Evolutionary conservation across 2,113 vertebrate species (phyloP).

Genomic region (Axis porcinus): DNA sequence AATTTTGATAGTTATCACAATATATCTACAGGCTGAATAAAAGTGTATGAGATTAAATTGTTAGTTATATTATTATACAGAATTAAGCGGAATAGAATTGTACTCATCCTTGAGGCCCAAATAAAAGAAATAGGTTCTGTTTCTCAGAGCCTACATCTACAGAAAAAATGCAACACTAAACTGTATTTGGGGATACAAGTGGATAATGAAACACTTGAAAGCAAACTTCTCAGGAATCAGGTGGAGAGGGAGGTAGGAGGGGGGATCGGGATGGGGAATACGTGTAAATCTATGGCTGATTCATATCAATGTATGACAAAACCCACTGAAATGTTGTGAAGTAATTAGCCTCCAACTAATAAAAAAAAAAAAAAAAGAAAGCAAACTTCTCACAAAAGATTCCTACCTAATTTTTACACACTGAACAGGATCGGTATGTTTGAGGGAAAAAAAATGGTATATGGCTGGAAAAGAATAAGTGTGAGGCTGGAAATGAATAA

Average conservation of each 20-base stretch:
- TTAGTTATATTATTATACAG: not conserved
- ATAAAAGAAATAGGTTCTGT: not conserved
- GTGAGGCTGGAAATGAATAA: not conserved
- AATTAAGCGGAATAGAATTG: not conserved
- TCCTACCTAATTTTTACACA: not conserved
- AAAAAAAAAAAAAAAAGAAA: too few relatives aligned
- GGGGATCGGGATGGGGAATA: too few relatives aligned
- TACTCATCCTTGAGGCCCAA: not conserved
- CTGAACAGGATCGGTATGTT: not conserved
- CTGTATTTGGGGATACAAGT: not conserved
- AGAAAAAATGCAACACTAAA: not conserved
- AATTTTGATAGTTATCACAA: not conserved
- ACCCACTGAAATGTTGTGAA: too few relatives aligned
- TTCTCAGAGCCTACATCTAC: not conserved
- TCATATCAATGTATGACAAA: too few relatives aligned
- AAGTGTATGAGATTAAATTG: not conserved
- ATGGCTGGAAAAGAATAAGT: not conserved
- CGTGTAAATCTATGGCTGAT: too few relatives aligned
- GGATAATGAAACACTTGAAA: not conserved
- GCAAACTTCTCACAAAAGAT: slow-evolving; percentile 1
- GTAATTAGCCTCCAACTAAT: too few relatives aligned
- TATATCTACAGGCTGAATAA: not conserved
- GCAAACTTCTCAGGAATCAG: slow-evolving; percentile 27
- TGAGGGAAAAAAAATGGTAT: not conserved
- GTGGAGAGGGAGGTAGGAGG: too few relatives aligned